phyloP scores from a whole-genome alignment of 2,113 vertebrate species.

The Pardalotus punctatus region DNA sequence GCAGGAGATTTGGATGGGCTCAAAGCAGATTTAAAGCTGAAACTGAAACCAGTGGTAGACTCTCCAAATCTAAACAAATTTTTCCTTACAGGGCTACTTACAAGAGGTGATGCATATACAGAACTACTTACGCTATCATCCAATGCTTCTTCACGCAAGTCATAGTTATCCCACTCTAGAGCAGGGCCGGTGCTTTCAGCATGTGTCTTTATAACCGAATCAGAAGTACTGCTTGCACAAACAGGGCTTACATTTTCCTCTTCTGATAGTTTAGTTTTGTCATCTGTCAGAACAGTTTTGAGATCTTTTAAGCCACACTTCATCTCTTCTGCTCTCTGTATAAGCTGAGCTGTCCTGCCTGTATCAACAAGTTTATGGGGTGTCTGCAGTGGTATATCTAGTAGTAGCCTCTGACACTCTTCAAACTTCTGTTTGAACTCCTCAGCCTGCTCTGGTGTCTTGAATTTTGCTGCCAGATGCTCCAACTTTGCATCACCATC shows the following conservation, averaged over 20 bases:
- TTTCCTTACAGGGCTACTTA: slow-evolving; percentile 86
- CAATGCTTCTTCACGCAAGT: slow-evolving; percentile 84
- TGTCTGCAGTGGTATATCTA: slow-evolving; percentile 96
- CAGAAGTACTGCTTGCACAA: slow-evolving; percentile 54
- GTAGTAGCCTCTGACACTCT: slow-evolving; percentile 88
- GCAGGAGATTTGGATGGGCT: slow-evolving; percentile 94
- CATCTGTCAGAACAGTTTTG: slow-evolving; percentile 90
- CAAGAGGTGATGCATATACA: slow-evolving; percentile 82
- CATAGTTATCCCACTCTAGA: slow-evolving; percentile 93
- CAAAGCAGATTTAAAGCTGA: slow-evolving; percentile 92
- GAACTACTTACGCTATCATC: slow-evolving; percentile 85
- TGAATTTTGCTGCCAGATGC: slow-evolving; percentile 94
- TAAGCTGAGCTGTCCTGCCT: slow-evolving; percentile 90
- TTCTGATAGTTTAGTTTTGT: slow-evolving; percentile 82
- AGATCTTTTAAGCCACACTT: slow-evolving; percentile 96
- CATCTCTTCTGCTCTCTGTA: slow-evolving; percentile 98
- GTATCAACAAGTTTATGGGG: slow-evolving; percentile 95
- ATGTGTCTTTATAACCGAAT: slow-evolving; percentile 72
- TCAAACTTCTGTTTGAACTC: slow-evolving; percentile 97
- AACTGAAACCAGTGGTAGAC: slow-evolving; percentile 90
- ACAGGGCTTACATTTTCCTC: slow-evolving; percentile 71
- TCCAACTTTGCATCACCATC: slow-evolving; percentile 91
- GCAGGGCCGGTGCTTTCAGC: slow-evolving; percentile 82
- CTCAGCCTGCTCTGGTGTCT: slow-evolving; percentile 88
- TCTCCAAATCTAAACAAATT: slow-evolving; percentile 95